Evolutionary conservation across 2,888 invertebrate genomes (phyloP).

Genomic region (Cyaniris semiargus): DNA sequence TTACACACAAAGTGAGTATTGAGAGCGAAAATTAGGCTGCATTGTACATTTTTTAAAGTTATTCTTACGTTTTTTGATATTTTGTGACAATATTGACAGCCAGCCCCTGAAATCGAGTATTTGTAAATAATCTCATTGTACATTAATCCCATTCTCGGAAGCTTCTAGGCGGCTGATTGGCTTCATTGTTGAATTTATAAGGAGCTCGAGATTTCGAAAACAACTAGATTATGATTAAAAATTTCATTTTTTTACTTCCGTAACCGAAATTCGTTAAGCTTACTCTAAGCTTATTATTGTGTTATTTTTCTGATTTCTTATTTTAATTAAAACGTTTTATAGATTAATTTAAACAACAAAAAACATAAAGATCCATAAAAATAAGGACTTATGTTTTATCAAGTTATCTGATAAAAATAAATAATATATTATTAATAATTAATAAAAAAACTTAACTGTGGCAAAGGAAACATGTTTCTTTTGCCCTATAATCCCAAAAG

Average conservation of each 20-base stretch:
- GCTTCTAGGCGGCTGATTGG: slow-evolving; percentile 66
- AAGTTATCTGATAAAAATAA: too few species aligned
- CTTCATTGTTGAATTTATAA: slow-evolving; percentile 69
- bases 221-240: slow-evolving; percentile 47
- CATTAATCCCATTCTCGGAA: slow-evolving; percentile 69
- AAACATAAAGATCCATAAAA: too few species aligned
- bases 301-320: too few species aligned
- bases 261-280: slow-evolving; percentile 18
- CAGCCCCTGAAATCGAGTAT: slow-evolving; percentile 60
- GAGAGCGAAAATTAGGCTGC: slow-evolving; percentile 78
- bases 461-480: slow-evolving; percentile 10
- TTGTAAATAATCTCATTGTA: slow-evolving; percentile 78
- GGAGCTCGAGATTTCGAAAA: slow-evolving; percentile 59
- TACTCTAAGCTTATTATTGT: too few species aligned
- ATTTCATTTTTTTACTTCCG: slow-evolving; percentile 34
- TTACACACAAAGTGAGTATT: slow-evolving; percentile 72
- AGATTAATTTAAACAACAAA: too few species aligned
- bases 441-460: slow-evolving; percentile 1
- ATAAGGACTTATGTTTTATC: too few species aligned
- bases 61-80: slow-evolving; percentile 57
- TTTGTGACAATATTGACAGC: slow-evolving; percentile 79
- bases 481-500: not conserved
- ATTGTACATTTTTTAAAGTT: slow-evolving; percentile 59
- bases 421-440: not conserved
- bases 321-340: too few species aligned